Evolutionary conservation across 23 tunicate species (phyloP), one percentile per base, ranked within the genome.

Genomic region (Clavelina lepadiformis): DNA sequence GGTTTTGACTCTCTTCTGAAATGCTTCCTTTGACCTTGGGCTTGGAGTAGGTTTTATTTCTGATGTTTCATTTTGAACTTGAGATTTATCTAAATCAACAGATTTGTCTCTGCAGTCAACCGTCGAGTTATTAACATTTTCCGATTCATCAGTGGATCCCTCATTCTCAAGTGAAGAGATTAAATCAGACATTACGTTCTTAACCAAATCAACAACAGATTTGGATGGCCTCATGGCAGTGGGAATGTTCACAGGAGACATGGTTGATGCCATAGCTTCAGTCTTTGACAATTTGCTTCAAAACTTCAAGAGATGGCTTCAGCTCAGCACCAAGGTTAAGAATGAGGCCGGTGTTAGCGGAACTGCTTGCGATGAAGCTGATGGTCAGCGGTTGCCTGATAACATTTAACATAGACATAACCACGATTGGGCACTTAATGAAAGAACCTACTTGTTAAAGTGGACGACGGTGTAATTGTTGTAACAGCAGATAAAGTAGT

Each of bases 371-470:
- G 3, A 83, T 80, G 67, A 72, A 83, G 47, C 91, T 83, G 69
- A 83, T 63, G 0, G 91, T 83, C 63, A 83, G 33, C 0, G 91
- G 91, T 31, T 75, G 74, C 58, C 83, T 77, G 65, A 33, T 64
- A 50, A 51, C 49, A 41, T 41, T 41, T 8, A 8, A 41, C 49
- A 41, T 15, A 41, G 15, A 41, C 49, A 41, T 8, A 11, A 8
- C 15, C 49, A 41, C 11, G 11, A 8, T 41, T 15, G 11, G 15
- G 15, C 49, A 11, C 11, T 15, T 15, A 6, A 59, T 59, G 7
- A 59, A 59, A 27, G 11, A 27, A 46, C 56, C 47, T 46, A 63
- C 81, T 76, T 33, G 50, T 72, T 86, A 55, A 78, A 86, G 32
- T 86, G 85, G 25, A 86, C 55, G 35, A 86, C 69, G 0, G 65